A percentile compares a stretch with the other conserved stretches of the same genome.
phyloP scores from a whole-genome alignment of 2,797 vertebrate genomes.

The Enteromius paludinosus region DNA sequence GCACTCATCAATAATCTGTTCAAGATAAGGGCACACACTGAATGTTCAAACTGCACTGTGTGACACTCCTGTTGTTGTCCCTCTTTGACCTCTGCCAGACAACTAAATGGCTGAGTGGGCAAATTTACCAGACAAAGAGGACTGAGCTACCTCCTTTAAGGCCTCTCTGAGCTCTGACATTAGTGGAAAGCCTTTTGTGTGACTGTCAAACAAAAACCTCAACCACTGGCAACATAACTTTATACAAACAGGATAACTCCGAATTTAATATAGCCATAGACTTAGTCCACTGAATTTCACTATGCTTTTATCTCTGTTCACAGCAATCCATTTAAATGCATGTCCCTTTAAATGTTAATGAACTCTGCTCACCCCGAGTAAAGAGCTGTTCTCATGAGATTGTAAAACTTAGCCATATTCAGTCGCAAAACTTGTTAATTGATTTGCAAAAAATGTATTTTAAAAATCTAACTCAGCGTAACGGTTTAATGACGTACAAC shows the following conservation, averaged over 20 bases:
- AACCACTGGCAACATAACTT: conserved; percentile 47
- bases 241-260: not conserved
- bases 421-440: too few species aligned
- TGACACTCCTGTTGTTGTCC: conserved; percentile 58
- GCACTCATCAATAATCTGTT: conserved; percentile 61
- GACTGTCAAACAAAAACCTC: conserved; percentile 50
- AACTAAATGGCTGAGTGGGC: conserved; percentile 60
- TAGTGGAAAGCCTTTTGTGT: conserved; percentile 52
- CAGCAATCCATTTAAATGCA: too few species aligned
- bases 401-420: too few species aligned
- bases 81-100: conserved; percentile 57
- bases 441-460: too few species aligned
- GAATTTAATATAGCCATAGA: not conserved
- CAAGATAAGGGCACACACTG: conserved; percentile 59
- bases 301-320: too few species aligned
- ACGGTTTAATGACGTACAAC: too few species aligned
- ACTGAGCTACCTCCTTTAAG: conserved; percentile 48
- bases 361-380: too few species aligned
- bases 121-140: conserved; percentile 60
- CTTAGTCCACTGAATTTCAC: not conserved
- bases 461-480: too few species aligned
- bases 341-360: too few species aligned
- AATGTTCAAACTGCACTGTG: conserved; percentile 51
- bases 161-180: conserved; percentile 56
- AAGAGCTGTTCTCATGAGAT: too few species aligned